A percentile compares a stretch with the other conserved stretches of the same genome.
These are phyloP conservation scores for Callorhinus ursinus DNA, from an alignment of 2,113 vertebrate genomes.

Conservation along the genomic window DNA sequence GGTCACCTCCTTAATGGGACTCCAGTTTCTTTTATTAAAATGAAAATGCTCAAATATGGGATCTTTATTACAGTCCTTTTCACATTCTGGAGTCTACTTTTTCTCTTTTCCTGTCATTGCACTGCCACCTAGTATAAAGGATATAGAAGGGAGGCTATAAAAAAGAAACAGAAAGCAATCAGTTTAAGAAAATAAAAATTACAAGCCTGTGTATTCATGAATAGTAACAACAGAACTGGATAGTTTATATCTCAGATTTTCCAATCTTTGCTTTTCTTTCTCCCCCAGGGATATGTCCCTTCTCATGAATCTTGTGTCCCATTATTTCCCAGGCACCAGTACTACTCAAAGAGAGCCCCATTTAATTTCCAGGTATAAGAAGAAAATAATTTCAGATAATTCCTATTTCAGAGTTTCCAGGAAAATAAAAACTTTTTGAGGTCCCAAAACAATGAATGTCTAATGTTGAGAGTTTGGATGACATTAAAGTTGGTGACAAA, in stretches of 20 bases:
- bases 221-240: not conserved
- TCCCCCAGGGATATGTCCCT: not conserved
- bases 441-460: not conserved
- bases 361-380: not conserved
- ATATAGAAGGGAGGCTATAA: not conserved
- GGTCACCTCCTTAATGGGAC: not conserved
- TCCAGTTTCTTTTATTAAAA: constrained; percentile 17
- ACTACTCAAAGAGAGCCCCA: not conserved
- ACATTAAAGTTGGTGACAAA: not conserved
- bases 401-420: not conserved
- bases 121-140: constrained; percentile 62
- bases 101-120: not conserved
- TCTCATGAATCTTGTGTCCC: not conserved
- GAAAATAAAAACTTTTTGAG: not conserved
- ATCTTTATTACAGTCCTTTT: not conserved
- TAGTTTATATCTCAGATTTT: not conserved
- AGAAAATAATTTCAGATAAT: not conserved
- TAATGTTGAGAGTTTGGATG: not conserved
- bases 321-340: not conserved
- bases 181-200: constrained; percentile 4
- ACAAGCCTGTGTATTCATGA: not conserved
- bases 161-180: constrained; percentile 1
- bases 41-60: not conserved
- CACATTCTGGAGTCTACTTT: not conserved
- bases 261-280: not conserved